A percentile compares a stretch with the other conserved stretches of the same genome.
These are phyloP conservation scores for Oligia latruncula DNA, from an alignment of 2,888 invertebrate species.

Conservation along the genomic window DNA sequence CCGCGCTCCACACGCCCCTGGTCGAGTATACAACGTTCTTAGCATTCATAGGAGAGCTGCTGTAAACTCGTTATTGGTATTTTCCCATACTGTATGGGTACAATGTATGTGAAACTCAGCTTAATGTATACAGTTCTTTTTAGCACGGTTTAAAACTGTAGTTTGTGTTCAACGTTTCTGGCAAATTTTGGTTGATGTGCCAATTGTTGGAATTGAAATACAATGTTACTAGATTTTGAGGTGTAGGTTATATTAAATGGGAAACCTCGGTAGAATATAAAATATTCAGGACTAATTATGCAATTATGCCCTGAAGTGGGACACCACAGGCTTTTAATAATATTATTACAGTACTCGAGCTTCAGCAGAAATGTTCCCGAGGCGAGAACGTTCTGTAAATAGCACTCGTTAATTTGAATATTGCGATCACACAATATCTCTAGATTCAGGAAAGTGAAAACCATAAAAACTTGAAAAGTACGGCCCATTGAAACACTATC, in stretches of 20 bases:
- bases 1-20: neutral
- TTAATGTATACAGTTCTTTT: neutral
- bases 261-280: neutral
- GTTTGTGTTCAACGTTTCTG: neutral
- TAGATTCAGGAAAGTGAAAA: neutral
- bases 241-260: neutral
- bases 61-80: conserved; percentile 56
- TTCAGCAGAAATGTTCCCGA: neutral
- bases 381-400: neutral
- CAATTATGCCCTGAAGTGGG: neutral
- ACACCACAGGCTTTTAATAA: neutral
- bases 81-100: conserved; percentile 24
- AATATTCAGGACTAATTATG: neutral
- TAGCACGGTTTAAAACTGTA: neutral
- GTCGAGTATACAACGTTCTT: conserved; percentile 14
- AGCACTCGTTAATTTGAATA: neutral
- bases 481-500: neutral
- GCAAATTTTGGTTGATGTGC: neutral
- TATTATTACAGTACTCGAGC: neutral
- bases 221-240: neutral
- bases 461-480: neutral
- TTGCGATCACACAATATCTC: neutral
- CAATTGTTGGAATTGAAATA: neutral
- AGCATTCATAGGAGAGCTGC: conserved; percentile 24
- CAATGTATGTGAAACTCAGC: conserved; percentile 13